Conservation (phyloP, 2,113 vertebrate species). For the Mirza zaza region DNA sequence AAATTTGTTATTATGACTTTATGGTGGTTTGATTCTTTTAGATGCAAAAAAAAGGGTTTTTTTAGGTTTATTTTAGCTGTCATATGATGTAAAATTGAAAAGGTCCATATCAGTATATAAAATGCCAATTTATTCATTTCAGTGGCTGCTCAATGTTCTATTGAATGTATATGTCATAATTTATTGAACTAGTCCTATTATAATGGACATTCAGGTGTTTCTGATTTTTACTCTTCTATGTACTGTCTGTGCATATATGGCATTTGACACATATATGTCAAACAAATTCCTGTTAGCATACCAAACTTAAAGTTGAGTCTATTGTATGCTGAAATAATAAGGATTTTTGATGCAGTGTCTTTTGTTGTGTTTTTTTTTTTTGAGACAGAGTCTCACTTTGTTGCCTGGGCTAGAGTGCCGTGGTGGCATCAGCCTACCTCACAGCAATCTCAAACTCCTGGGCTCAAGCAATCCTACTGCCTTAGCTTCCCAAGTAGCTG, state of each 20-base stretch:
- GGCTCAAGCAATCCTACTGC: too few relatives aligned
- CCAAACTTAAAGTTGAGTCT: not conserved
- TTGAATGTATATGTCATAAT: not conserved
- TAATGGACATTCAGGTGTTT: not conserved
- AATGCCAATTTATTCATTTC: not conserved
- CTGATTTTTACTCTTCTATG: not conserved
- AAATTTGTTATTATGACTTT: constrained; percentile 1
- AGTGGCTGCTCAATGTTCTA: not conserved
- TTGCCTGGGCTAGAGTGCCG: too few relatives aligned
- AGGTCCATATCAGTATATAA: not conserved
- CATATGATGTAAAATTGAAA: not conserved
- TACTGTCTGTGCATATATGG: not conserved
- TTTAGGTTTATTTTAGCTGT: not conserved
- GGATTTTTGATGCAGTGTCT: not conserved
- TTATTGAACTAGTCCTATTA: not conserved
- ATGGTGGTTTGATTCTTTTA: not conserved
- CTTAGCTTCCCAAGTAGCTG: too few relatives aligned
- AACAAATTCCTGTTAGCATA: not conserved
- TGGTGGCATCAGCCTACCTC: too few relatives aligned
- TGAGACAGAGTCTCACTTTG: too few relatives aligned
- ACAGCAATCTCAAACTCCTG: too few relatives aligned
- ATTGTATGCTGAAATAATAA: not conserved
- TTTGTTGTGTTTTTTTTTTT: not conserved
- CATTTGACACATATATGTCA: not conserved
- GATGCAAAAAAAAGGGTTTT: not conserved